Conservation (phyloP, 2,113 vertebrate species). For the Microcebus lehilahytsara region DNA sequence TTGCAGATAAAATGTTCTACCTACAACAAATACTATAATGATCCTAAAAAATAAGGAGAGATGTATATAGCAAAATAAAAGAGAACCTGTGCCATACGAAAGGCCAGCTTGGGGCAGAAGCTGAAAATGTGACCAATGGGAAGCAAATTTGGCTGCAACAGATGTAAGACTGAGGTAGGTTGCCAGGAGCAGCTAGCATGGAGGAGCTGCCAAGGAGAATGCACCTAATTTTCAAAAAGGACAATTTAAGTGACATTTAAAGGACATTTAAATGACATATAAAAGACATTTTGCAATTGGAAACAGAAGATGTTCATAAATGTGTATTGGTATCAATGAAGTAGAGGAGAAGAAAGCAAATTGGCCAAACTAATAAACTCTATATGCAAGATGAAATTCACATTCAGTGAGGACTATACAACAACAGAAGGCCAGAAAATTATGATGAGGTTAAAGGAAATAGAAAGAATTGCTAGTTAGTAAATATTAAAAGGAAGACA, state of each 20-base stretch:
- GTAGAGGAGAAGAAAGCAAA: background rate
- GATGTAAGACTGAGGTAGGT: background rate
- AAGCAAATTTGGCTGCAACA: background rate
- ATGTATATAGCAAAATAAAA: background rate
- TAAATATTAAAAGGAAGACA: background rate
- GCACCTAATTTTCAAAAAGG: background rate
- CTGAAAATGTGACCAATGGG: background rate
- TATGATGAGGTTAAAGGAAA: background rate
- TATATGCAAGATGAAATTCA: background rate
- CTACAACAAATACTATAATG: background rate
- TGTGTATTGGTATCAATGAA: background rate
- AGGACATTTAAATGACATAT: background rate
- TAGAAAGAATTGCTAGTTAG: fast-evolving
- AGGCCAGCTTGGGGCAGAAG: background rate
- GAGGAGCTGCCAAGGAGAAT: background rate
- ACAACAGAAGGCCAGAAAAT: background rate
- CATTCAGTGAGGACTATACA: background rate
- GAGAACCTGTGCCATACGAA: background rate
- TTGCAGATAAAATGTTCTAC: background rate
- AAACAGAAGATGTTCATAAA: background rate
- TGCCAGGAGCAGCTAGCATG: fast-evolving
- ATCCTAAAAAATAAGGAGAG: background rate
- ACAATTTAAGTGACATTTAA: no score
- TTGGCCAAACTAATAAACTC: background rate
- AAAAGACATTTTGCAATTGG: background rate